phyloP scores from a whole-genome alignment of 2,888 invertebrate species.

The Torymus aiolomorphi region DNA sequence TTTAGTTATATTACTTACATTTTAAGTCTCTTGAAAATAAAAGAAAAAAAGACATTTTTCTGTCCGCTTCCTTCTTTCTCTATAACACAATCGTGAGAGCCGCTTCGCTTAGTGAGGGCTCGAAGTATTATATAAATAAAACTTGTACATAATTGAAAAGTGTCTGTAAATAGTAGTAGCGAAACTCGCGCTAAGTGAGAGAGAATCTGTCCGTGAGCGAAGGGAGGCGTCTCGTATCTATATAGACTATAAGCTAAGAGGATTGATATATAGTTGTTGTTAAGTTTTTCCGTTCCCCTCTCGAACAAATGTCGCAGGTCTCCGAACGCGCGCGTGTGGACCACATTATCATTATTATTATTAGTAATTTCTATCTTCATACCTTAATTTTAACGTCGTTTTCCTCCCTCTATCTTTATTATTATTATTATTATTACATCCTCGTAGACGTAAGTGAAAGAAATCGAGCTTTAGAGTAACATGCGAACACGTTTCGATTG shows the following conservation, averaged over 20 bases:
- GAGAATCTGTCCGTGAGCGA: slow-evolving; percentile 43
- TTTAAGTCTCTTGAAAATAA: slow-evolving; percentile 5
- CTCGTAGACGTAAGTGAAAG: slow-evolving; percentile 9
- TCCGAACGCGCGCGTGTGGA: slow-evolving; percentile 18
- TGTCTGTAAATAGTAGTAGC: slow-evolving; percentile 54
- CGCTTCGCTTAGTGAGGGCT: slow-evolving; percentile 6
- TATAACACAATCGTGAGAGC: slow-evolving; percentile 10
- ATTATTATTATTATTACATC: slow-evolving; percentile 16
- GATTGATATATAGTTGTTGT: slow-evolving; percentile 26
- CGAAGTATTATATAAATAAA: slow-evolving; percentile 52
- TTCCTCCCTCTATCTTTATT: no score
- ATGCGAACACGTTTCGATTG: slow-evolving; percentile 20
- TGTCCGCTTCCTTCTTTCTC: slow-evolving; percentile 13
- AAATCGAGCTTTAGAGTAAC: slow-evolving; percentile 27
- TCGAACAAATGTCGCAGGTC: slow-evolving; percentile 20
- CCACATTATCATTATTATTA: slow-evolving; percentile 34
- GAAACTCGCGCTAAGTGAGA: slow-evolving; percentile 28
- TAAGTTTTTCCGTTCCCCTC: slow-evolving; percentile 49
- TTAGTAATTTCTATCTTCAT: no score
- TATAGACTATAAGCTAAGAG: slow-evolving; percentile 22
- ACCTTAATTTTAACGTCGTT: no score
- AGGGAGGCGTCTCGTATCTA: neutral
- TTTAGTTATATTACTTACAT: slow-evolving; percentile 21
- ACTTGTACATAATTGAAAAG: slow-evolving; percentile 48
- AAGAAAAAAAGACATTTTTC: neutral